Evolutionary conservation across 2,888 invertebrate species (phyloP), one percentile per base, ranked within the genome.

Genomic region (Spisula solida): DNA sequence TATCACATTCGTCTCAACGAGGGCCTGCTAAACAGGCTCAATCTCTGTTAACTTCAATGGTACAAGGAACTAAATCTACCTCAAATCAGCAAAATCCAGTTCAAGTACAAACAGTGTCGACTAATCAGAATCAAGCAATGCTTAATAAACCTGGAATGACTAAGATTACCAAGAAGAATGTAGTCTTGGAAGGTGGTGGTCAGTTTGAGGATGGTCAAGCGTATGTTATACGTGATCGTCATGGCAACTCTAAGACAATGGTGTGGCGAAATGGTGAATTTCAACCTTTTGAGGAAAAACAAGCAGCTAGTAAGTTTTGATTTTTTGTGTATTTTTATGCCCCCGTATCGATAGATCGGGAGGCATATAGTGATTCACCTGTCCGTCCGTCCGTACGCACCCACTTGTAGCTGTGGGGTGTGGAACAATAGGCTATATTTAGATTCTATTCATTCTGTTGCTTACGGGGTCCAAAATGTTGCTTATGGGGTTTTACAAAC

Each of bases 161-260:
- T 6, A 79, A 86, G 55, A 86, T 86, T 16, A 85, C 70, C 78
- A 88, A 87, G 51, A 78, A 83, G 18, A 91, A 91, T 78, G 93
- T 93, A 5, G 88, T 89, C 16, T 55, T 92, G 14, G 91, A 90
- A 81, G 90, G 92, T 25, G 93, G 93, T 47, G 92, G 92, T 18
- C 87, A 93, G 70, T 91, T 93, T 86, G 89, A 92, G 84, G 89
- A 92, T 20, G 92, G 91, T 5, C 90, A 90, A 80, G 90, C 90
- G 14, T 93, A 93, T 85, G 75, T 93, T 29, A 90, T 93, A 20
- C 83, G 84, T 2, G 87, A 90, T 82, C 84, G 81, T 20, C 48
- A 90, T 29, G 92, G 93, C 56, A 82, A 88, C 25, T 70, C 87
- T 25, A 84, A 80, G 82, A 92, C 87, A 60, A 92, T 89, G 92